Conservation (phyloP, 2,113 vertebrate species). For the Eublepharis macularius region DNA sequence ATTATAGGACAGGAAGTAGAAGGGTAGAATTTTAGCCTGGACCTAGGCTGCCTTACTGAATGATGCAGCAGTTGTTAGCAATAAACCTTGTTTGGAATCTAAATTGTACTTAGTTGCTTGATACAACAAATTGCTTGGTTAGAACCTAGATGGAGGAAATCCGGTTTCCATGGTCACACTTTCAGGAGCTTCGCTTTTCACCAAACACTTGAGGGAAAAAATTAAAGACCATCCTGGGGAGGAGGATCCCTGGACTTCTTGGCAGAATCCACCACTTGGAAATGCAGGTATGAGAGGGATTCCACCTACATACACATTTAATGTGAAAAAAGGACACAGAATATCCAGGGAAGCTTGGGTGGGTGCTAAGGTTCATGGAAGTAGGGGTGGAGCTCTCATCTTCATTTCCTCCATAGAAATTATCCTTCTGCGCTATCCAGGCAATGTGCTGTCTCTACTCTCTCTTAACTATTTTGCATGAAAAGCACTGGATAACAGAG, state of each 20-base stretch:
- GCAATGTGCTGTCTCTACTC: neutral
- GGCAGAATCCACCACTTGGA: neutral
- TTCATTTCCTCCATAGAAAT: neutral
- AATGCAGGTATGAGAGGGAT: neutral
- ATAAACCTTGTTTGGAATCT: neutral
- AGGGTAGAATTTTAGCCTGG: no score
- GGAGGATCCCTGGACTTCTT: no score
- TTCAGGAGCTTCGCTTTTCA: neutral
- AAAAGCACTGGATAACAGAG: neutral
- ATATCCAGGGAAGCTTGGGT: neutral
- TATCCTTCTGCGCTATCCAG: neutral
- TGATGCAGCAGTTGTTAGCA: no score
- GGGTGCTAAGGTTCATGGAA: neutral
- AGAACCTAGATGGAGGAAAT: no score
- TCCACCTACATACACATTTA: neutral
- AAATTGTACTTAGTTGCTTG: neutral
- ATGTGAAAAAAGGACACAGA: neutral
- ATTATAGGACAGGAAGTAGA: no score
- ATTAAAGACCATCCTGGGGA: neutral
- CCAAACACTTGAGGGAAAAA: no score
- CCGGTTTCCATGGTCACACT: no score
- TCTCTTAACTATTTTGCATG: no score
- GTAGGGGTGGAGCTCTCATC: neutral
- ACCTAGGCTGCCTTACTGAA: no score
- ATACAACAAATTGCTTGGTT: neutral